Evolutionary conservation across 2,113 vertebrate species (phyloP).

Genomic region (Nestor notabilis): DNA sequence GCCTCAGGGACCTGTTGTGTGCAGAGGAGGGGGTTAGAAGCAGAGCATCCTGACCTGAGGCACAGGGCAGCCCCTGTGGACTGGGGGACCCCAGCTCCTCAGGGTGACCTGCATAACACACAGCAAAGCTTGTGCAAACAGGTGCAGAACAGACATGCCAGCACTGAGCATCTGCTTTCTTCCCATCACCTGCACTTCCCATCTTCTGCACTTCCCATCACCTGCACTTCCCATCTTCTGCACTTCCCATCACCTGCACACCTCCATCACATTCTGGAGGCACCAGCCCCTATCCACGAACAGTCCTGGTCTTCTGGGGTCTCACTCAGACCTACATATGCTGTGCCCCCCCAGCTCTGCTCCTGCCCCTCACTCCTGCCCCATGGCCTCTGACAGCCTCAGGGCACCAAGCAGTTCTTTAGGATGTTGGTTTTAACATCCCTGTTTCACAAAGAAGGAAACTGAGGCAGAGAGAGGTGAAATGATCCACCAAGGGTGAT

Average conservation of each 20-base stretch:
- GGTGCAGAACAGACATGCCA: neutral
- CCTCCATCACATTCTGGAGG: neutral
- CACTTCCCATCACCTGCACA: fast-evolving
- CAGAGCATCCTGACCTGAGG: neutral
- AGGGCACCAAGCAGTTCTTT: neutral
- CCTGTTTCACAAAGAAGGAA: neutral
- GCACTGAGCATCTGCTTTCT: fast-evolving
- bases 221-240: neutral
- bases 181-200: neutral
- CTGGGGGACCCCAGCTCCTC: fast-evolving
- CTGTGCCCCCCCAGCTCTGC: neutral
- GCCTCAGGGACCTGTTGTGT: neutral
- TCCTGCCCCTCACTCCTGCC: neutral
- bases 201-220: fast-evolving
- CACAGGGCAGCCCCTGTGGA: fast-evolving
- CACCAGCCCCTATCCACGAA: neutral
- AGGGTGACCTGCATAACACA: fast-evolving
- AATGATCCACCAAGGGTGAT: neutral
- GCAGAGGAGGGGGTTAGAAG: neutral
- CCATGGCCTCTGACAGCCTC: neutral
- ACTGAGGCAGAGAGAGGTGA: neutral
- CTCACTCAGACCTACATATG: neutral
- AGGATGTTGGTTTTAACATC: neutral
- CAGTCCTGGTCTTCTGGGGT: neutral
- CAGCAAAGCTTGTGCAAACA: neutral